Conservation (phyloP, 2,113 vertebrate species). For the Charina bottae region DNA sequence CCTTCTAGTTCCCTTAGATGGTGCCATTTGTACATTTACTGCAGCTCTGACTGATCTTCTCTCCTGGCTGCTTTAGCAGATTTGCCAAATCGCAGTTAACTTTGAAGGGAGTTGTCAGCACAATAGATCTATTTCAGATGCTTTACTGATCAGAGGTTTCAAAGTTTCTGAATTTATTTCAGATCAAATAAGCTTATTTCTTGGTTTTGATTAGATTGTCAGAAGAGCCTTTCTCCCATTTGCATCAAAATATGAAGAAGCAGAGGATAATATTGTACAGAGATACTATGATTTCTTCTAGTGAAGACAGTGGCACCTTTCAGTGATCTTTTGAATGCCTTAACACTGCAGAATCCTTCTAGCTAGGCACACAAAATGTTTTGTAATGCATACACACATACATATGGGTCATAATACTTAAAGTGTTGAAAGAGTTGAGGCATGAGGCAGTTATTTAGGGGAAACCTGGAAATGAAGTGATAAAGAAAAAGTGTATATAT, state of each 20-base stretch:
- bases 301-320: neutral
- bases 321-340: neutral
- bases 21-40: slow-evolving; percentile 9
- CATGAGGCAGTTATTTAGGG: neutral
- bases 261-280: no score
- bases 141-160: neutral
- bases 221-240: neutral
- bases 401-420: neutral
- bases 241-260: neutral
- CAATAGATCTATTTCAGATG: neutral
- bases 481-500: neutral
- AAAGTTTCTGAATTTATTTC: neutral
- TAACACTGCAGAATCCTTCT: neutral
- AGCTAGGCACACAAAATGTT: neutral
- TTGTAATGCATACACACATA: neutral
- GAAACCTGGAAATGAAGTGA: neutral
- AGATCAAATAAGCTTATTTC: neutral
- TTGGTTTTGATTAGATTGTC: neutral
- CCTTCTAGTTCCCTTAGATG: slow-evolving; percentile 61
- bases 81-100: neutral
- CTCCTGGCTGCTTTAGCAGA: neutral
- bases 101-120: neutral
- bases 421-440: neutral
- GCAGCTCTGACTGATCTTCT: neutral
- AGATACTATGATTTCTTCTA: no score